Evolutionary conservation across 1,140 invertebrate species (phyloP).

Genomic region (Lasioglossum albipes): DNA sequence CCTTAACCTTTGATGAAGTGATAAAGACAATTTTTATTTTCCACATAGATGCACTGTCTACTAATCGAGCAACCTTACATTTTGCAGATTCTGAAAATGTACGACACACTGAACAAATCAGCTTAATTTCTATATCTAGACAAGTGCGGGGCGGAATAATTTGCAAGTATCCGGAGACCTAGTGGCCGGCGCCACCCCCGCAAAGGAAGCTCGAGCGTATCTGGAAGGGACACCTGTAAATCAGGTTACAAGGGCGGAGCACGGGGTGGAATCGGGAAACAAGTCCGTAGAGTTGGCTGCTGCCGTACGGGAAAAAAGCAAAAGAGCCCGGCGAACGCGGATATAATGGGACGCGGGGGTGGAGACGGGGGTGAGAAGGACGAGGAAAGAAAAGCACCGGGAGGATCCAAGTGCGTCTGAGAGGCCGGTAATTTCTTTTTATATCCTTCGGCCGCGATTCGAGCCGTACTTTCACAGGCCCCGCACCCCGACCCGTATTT

Average conservation of each 20-base stretch:
- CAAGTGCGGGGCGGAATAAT: background rate
- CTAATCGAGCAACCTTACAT: no score
- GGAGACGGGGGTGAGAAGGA: background rate
- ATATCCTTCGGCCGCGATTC: conserved; percentile 58
- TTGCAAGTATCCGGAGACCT: background rate
- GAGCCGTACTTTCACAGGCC: conserved; percentile 30
- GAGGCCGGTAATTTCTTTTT: conserved; percentile 68
- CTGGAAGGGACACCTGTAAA: conserved; percentile 62
- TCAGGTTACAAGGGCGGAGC: conserved; percentile 54
- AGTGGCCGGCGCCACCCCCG: background rate
- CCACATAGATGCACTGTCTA: no score
- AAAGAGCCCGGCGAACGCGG: background rate
- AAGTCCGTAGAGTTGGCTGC: conserved; percentile 28
- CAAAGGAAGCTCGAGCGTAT: conserved; percentile 25
- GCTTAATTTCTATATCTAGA: no score
- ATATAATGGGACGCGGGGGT: conserved; percentile 9
- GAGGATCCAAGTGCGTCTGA: conserved; percentile 58
- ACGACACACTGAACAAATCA: no score
- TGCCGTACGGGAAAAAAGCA: conserved; percentile 34
- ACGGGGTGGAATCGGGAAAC: conserved; percentile 50
- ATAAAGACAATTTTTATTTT: no score
- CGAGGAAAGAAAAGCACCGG: conserved; percentile 22
- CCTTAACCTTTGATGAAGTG: no score
- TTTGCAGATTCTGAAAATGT: no score
- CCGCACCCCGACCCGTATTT: conserved; percentile 34